Evolutionary conservation across 1,140 invertebrate species (phyloP).

Genomic region (Branchinecta lindahli): DNA sequence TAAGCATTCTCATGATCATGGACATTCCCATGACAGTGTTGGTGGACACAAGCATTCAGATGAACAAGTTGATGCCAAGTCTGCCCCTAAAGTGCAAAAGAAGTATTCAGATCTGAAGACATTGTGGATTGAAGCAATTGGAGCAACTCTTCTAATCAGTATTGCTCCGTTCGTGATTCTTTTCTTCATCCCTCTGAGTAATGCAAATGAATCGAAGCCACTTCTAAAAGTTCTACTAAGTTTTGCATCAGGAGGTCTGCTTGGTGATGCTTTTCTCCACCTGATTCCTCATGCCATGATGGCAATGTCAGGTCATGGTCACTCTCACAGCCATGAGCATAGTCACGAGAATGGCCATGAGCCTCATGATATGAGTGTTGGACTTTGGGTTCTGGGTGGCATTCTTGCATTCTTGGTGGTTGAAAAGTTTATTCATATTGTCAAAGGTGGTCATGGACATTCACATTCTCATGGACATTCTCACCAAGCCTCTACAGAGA

Average conservation of each 20-base stretch:
- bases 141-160: conserved; percentile 81
- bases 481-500: conserved; percentile 25
- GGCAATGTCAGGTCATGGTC: conserved; percentile 37
- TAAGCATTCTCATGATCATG: conserved; percentile 25
- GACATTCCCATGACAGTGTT: conserved; percentile 16
- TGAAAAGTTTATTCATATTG: conserved; percentile 76
- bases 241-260: conserved; percentile 83
- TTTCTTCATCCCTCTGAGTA: conserved; percentile 82
- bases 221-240: conserved; percentile 74
- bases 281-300: conserved; percentile 84
- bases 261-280: conserved; percentile 89
- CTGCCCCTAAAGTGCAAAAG: conserved; percentile 21
- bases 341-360: conserved; percentile 35
- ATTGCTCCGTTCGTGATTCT: conserved; percentile 83
- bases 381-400: conserved; percentile 76
- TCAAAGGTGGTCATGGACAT: conserved; percentile 65
- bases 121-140: conserved; percentile 64
- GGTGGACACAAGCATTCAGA: conserved; percentile 13
- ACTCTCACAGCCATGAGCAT: conserved; percentile 33
- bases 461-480: conserved; percentile 35
- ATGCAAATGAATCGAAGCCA: conserved; percentile 61
- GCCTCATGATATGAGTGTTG: conserved; percentile 61
- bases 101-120: conserved; percentile 26
- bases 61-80: conserved; percentile 18
- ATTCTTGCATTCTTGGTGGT: conserved; percentile 79